Evolutionary conservation across 2,113 vertebrate genomes (phyloP), one percentile per base, ranked within the genome.

Genomic region (Clarias batrachus): DNA sequence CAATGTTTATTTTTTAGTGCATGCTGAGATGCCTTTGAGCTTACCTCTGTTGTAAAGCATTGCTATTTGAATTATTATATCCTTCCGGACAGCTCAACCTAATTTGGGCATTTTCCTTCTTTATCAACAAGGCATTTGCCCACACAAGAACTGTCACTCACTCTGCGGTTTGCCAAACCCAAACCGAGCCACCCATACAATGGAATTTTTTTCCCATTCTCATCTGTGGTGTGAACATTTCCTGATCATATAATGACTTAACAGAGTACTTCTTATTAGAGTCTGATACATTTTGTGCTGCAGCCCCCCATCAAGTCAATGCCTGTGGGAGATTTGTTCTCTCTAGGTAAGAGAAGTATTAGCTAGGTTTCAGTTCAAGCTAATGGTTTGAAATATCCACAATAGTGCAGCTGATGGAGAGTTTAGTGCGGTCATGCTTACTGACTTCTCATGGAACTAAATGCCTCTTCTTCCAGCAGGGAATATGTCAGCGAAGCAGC

Each of bases 361-460:
- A 66, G 74, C 41, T 52, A 52, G 48, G n/a, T 56, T 85, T 56
- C n/a, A 79, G 60, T 62, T 33, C 23, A n/a, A 14, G 84, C 27
- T 57, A 57, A 73, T 66, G 60, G 77, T 77, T 85, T 27, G 27
- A 81, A 54, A 84, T 74, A n/a, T 70, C n/a, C n/a, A 78, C 70
- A 83, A 2, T 87, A 56, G 73, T 81, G 52, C 17, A 84, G 52
- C 25, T 70, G n/a, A 79, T 68, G 14, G 85, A 77, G 66, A 63
- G 84, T 77, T 89, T 74, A 84, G 84, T 85, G 70, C 82, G 82
- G 63, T 89, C 82, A 86, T 86, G 82, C 85, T 79, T 86, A n/a
- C 85, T 89, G 65, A 85, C 80, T 82, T 85, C 33, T 88, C 77
- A 82, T 86, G 52, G 60, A 65, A 41, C 63, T 82, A 88, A 88